Evolutionary conservation across 2,113 vertebrate genomes (phyloP), one percentile per base, ranked within the genome.

Genomic region (Lepisosteus oculatus): DNA sequence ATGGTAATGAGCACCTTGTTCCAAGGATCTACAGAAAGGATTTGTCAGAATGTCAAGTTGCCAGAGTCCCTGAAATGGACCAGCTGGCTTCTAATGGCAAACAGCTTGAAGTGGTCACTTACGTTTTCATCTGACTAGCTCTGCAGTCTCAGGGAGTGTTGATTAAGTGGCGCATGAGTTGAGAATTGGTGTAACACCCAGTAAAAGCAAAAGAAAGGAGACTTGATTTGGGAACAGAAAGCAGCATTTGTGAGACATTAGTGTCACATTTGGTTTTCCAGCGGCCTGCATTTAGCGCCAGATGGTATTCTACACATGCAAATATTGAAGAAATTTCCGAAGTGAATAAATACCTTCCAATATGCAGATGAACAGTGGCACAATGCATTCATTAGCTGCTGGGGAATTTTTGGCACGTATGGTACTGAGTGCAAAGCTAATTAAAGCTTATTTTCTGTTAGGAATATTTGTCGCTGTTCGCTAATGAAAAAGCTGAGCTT

Each of bases 41-140:
- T 74, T 68, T 74, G 66, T 71, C 69, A 67, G 57, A 3, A 77
- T 77, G 79, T 80, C 72, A 72, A 76, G 73, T 79, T 81, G 85
- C 71, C 81, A 70, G 68, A 72, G 74, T 66, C 17, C 77, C 78
- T 85, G 79, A 81, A 80, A 65, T 0, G 68, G 71, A 76, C 81
- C 80, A 77, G 65, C 77, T 80, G 77, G 65, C 74, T 84, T 72
- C 81, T 75, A 6, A 12, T 72, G 72, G 74, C 1, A 67, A 74
- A 72, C 66, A 76, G 69, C 76, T 83, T 83, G 78, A 80, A 81
- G 68, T 61, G 75, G 72, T 83, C 79, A 72, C 73, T 83, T 78
- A 75, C 66, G 69, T 78, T 79, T 78, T 78, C 3, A 0, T 42
- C 54, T 63, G 72, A 75, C 68, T 74, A 65, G 72, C 0, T 5